Conservation (phyloP, 2,888 invertebrate species). For the Unio pictorum region DNA sequence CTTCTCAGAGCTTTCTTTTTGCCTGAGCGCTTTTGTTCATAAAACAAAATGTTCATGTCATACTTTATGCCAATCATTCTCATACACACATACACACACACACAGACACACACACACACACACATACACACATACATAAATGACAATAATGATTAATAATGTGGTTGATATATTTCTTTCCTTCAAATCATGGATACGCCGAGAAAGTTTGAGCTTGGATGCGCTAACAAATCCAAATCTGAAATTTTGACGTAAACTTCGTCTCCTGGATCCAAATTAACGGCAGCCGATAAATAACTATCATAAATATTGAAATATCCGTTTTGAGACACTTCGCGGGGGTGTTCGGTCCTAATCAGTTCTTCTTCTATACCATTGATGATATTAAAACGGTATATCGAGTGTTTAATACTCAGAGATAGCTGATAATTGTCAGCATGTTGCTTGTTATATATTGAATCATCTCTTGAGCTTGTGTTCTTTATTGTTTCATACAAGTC, state of each 20-base stretch:
- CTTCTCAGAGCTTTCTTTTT: too few relatives aligned
- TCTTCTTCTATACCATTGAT: not conserved
- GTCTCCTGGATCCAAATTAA: slow-evolving; percentile 5
- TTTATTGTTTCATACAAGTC: slow-evolving; percentile 1
- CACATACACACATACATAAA: too few relatives aligned
- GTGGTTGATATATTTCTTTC: too few relatives aligned
- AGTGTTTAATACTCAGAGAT: not conserved
- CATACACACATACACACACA: too few relatives aligned
- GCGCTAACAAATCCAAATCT: slow-evolving; percentile 3
- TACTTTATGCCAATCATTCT: too few relatives aligned
- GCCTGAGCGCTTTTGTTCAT: too few relatives aligned
- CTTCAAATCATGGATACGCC: slow-evolving; percentile 8
- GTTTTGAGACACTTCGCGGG: slow-evolving; percentile 2
- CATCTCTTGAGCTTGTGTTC: not conserved
- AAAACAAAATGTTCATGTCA: too few relatives aligned
- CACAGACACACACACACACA: too few relatives aligned
- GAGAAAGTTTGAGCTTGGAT: slow-evolving; percentile 6
- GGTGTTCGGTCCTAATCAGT: slow-evolving; percentile 1
- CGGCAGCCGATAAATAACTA: slow-evolving; percentile 2
- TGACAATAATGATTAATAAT: too few relatives aligned
- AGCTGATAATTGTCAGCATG: too few relatives aligned
- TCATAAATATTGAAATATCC: slow-evolving; percentile 2
- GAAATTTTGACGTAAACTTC: slow-evolving; percentile 13
- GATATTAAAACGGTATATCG: slow-evolving; percentile 8
- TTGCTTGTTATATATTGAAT: too few relatives aligned